Evolutionary conservation across 2,797 vertebrate species (phyloP).

Genomic region (Chaetodon trifasciatus): DNA sequence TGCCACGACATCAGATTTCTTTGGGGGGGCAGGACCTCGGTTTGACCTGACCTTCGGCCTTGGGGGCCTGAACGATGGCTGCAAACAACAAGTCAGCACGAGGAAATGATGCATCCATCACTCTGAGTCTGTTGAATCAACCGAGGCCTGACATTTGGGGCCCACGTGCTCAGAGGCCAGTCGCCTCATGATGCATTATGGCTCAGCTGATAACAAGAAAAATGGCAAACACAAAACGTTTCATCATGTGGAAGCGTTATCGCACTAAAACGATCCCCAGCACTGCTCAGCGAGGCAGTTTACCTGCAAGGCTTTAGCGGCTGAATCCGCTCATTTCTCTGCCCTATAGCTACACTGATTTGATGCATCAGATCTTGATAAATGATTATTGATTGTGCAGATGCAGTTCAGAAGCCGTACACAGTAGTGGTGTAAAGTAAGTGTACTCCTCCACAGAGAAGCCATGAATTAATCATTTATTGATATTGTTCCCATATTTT

Average conservation of each 20-base stretch:
- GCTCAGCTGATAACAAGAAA: conserved; percentile 56
- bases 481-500: background rate
- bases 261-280: background rate
- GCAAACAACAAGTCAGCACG: conserved; percentile 72
- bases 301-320: conserved; percentile 5
- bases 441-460: background rate
- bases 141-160: conserved; percentile 54
- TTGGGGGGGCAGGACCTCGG: conserved; percentile 25
- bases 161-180: conserved; percentile 32
- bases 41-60: conserved; percentile 69
- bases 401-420: conserved; percentile 2
- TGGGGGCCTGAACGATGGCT: conserved; percentile 50
- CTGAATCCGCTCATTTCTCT: conserved; percentile 30
- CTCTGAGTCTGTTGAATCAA: conserved; percentile 51
- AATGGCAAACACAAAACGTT: conserved; percentile 38
- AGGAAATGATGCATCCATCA: conserved; percentile 75
- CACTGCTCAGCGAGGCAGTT: conserved; percentile 17
- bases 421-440: background rate
- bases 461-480: conserved; percentile 3
- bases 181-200: conserved; percentile 56
- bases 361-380: conserved; percentile 36
- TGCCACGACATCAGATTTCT: conserved; percentile 51
- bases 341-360: background rate
- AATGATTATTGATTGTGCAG: conserved; percentile 47
- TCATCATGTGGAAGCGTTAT: conserved; percentile 49